These are phyloP conservation scores for Pseudocheirus occidentalis DNA, from an alignment of 2,797 vertebrate genomes.

Conservation along the genomic window DNA sequence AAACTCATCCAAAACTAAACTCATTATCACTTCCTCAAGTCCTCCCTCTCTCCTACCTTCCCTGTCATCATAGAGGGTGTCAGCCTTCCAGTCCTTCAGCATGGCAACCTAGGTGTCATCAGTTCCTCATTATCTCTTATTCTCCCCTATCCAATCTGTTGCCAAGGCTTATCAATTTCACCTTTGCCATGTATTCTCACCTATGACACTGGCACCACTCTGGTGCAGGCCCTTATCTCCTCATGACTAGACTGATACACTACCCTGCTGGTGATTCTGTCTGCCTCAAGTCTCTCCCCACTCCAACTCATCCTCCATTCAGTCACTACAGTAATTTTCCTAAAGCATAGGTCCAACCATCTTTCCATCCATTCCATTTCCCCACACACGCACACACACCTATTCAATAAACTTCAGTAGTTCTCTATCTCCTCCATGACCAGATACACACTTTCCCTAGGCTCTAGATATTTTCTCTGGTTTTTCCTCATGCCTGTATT, in stretches of 20 bases:
- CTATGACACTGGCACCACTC: neutral
- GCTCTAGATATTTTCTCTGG: neutral
- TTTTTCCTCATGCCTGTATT: neutral
- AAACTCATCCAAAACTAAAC: neutral
- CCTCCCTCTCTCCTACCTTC: neutral
- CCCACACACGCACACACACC: no score
- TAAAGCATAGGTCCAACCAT: neutral
- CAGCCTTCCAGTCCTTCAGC: neutral
- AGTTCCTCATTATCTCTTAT: neutral
- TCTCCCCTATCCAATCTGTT: neutral
- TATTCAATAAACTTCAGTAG: neutral
- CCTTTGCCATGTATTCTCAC: neutral
- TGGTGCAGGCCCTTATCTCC: no score
- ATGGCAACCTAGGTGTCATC: neutral
- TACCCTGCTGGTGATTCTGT: neutral
- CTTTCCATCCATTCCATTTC: no score
- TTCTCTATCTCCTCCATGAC: neutral
- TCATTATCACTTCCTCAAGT: neutral
- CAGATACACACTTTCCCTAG: neutral
- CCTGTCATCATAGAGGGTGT: neutral
- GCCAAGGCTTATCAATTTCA: neutral
- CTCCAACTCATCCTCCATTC: neutral
- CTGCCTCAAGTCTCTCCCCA: neutral
- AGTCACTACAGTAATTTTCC: neutral
- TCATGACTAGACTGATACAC: neutral